Evolutionary conservation across 2,888 invertebrate genomes (phyloP).

Genomic region (Pocota personata): DNA sequence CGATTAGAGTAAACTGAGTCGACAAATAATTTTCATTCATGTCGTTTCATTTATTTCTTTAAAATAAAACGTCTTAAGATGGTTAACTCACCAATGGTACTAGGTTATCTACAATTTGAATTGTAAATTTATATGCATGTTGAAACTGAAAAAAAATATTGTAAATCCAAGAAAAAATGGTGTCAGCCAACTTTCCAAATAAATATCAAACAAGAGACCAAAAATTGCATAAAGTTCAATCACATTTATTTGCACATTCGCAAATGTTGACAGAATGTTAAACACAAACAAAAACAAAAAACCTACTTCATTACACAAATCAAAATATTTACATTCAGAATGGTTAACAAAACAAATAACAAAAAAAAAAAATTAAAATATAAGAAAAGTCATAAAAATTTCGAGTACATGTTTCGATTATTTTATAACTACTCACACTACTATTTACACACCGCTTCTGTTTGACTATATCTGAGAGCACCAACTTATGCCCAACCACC

Average conservation of each 20-base stretch:
- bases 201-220: not conserved
- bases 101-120: not conserved
- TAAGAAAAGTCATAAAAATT: not conserved
- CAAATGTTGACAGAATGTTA: not conserved
- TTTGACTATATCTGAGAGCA: not conserved
- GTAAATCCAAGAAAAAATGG: not conserved
- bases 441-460: constrained; percentile 51
- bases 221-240: constrained; percentile 27
- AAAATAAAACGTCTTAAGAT: not conserved
- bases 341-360: constrained; percentile 5
- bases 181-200: not conserved
- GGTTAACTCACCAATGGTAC: not conserved
- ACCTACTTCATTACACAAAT: not conserved
- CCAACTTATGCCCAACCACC: constrained; percentile 77
- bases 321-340: constrained; percentile 21
- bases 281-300: constrained; percentile 2
- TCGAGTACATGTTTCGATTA: not conserved
- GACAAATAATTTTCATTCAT: not conserved
- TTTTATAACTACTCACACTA: constrained; percentile 4
- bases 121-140: not conserved
- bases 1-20: too few relatives aligned
- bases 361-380: not conserved
- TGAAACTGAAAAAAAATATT: not conserved
- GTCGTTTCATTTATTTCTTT: not conserved
- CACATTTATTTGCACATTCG: constrained; percentile 33